Evolutionary conservation across 2,888 invertebrate genomes (phyloP).

Genomic region (Orthosia incerta): DNA sequence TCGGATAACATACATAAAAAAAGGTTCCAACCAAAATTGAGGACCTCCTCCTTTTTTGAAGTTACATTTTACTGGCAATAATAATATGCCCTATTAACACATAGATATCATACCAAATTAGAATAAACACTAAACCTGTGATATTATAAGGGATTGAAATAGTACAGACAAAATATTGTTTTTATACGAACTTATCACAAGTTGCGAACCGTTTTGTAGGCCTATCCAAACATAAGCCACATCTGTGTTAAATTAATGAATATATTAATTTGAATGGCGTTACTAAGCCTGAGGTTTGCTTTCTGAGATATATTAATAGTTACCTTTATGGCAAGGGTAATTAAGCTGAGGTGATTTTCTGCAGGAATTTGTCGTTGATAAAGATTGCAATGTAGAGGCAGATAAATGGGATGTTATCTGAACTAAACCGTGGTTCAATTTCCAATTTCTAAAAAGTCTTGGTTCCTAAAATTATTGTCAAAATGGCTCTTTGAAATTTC

Average conservation of each 20-base stretch:
- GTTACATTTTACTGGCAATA: neutral
- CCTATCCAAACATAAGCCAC: slow-evolving; percentile 32
- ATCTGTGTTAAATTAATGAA: slow-evolving; percentile 15
- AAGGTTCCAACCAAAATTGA: no score
- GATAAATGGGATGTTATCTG: no score
- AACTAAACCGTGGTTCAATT: no score
- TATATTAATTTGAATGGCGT: slow-evolving; percentile 32
- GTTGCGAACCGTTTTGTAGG: slow-evolving; percentile 3
- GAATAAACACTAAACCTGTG: neutral
- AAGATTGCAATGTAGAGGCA: no score
- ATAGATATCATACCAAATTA: slow-evolving; percentile 5
- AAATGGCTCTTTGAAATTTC: no score
- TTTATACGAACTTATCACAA: slow-evolving; percentile 1
- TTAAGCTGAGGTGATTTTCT: neutral
- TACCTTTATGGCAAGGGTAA: neutral
- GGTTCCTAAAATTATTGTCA: no score
- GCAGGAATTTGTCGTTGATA: neutral
- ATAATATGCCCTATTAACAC: slow-evolving; percentile 14
- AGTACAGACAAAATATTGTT: slow-evolving; percentile 26
- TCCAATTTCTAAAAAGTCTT: no score
- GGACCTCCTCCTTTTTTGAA: no score
- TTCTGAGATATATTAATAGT: slow-evolving; percentile 4
- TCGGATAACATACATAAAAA: no score
- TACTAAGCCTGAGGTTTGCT: neutral
- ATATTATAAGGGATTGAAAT: neutral